These are phyloP conservation scores for Gambusia yucatana DNA, from an alignment of 2,797 vertebrate genomes.

Conservation along the genomic window DNA sequence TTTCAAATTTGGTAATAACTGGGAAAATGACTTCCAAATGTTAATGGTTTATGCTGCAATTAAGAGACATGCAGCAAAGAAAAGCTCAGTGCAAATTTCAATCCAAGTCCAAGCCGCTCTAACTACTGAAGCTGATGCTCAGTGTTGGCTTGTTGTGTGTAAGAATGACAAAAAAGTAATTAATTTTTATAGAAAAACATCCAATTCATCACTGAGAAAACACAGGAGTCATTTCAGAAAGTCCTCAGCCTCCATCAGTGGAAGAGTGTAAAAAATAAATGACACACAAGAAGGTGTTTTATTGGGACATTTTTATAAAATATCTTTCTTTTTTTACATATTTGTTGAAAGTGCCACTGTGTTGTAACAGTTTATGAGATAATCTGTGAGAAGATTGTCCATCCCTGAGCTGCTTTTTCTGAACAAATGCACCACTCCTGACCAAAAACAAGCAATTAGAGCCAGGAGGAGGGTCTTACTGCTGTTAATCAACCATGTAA, in stretches of 20 bases:
- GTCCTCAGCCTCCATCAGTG: background rate
- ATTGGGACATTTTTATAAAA: background rate
- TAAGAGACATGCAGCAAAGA: background rate
- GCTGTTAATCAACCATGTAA: too few species aligned
- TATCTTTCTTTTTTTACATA: too few species aligned
- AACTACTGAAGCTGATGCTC: background rate
- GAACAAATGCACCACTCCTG: too few species aligned
- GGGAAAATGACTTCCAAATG: conserved; percentile 7
- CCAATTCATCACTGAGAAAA: background rate
- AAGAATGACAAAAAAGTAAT: background rate
- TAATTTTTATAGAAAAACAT: background rate
- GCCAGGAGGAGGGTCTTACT: too few species aligned
- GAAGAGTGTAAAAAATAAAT: background rate
- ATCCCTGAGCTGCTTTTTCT: too few species aligned
- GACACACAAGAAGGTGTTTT: background rate
- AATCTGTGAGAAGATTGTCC: too few species aligned
- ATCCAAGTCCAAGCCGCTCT: background rate
- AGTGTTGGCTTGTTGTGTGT: background rate
- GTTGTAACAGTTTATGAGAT: too few species aligned
- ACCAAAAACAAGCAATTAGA: too few species aligned
- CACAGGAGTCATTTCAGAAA: background rate
- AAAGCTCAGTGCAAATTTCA: background rate
- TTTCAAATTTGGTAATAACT: background rate
- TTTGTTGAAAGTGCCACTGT: too few species aligned
- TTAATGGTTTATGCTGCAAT: background rate